Evolutionary conservation across 2,888 invertebrate species (phyloP).

Genomic region (Danaus chrysippus): DNA sequence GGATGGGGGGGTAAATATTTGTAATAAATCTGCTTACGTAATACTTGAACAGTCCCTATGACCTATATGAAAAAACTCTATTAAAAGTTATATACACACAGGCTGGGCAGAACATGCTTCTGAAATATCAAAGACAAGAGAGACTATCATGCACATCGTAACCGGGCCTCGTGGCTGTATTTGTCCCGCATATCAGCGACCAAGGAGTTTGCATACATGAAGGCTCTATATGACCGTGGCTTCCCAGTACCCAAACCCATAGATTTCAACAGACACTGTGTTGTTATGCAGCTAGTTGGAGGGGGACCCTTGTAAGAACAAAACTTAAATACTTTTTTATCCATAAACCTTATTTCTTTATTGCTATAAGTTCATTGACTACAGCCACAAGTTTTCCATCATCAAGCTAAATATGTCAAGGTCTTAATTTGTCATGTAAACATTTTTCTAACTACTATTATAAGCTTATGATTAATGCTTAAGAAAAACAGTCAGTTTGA

Average conservation of each 20-base stretch:
- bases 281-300: slow-evolving; percentile 95
- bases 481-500: too few relatives aligned
- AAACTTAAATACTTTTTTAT: neutral
- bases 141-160: slow-evolving; percentile 96
- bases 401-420: too few relatives aligned
- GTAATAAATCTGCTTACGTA: too few relatives aligned
- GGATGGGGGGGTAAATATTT: too few relatives aligned
- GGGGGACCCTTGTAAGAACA: slow-evolving; percentile 87
- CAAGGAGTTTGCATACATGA: slow-evolving; percentile 99
- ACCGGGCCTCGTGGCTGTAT: slow-evolving; percentile 96
- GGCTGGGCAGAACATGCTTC: slow-evolving; percentile 97
- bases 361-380: too few relatives aligned
- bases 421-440: too few relatives aligned
- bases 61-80: neutral
- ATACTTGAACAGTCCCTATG: too few relatives aligned
- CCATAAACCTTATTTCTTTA: neutral
- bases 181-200: slow-evolving; percentile 97
- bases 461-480: too few relatives aligned
- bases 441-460: too few relatives aligned
- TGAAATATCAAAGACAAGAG: slow-evolving; percentile 96
- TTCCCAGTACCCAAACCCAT: slow-evolving; percentile 98
- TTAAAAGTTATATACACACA: slow-evolving; percentile 39
- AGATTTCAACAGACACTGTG: slow-evolving; percentile 96
- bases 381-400: too few relatives aligned
- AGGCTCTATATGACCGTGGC: slow-evolving; percentile 91